Conservation (phyloP, 2,113 vertebrate species). For the Garra rufa region DNA sequence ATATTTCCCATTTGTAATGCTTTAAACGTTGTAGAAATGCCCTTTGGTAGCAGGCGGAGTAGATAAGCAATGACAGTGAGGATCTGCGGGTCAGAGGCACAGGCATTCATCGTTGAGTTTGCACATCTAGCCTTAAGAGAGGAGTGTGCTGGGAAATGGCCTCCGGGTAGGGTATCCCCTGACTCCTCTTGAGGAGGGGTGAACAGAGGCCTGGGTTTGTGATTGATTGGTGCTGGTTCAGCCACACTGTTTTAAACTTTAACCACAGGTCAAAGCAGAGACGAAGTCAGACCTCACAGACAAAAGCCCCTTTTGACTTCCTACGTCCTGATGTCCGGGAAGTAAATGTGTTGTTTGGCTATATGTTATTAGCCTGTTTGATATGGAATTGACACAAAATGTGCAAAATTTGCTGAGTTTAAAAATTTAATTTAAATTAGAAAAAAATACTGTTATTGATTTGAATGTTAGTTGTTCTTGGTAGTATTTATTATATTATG, state of each 20-base stretch:
- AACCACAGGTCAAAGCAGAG: constrained; percentile 47
- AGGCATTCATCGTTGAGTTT: constrained; percentile 41
- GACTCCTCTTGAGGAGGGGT: neutral
- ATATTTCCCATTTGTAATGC: constrained; percentile 26
- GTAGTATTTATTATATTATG: neutral
- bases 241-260: constrained; percentile 41
- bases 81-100: constrained; percentile 42
- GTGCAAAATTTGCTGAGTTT: neutral
- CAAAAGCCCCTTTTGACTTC: constrained; percentile 6
- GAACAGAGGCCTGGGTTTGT: constrained; percentile 5
- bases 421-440: no score
- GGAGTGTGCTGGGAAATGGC: constrained; percentile 48
- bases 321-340: constrained; percentile 26
- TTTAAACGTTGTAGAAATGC: constrained; percentile 20
- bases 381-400: neutral
- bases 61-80: constrained; percentile 45
- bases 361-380: neutral
- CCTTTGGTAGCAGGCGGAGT: neutral
- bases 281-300: constrained; percentile 39
- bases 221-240: constrained; percentile 55
- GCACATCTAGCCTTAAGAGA: constrained; percentile 14
- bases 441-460: neutral
- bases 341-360: neutral
- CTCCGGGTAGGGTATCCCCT: constrained; percentile 22
- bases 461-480: neutral